A percentile compares a stretch with the other conserved stretches of the same genome.
Evolutionary conservation across 2,113 vertebrate genomes (phyloP).

Genomic region (Isichthys henryi): DNA sequence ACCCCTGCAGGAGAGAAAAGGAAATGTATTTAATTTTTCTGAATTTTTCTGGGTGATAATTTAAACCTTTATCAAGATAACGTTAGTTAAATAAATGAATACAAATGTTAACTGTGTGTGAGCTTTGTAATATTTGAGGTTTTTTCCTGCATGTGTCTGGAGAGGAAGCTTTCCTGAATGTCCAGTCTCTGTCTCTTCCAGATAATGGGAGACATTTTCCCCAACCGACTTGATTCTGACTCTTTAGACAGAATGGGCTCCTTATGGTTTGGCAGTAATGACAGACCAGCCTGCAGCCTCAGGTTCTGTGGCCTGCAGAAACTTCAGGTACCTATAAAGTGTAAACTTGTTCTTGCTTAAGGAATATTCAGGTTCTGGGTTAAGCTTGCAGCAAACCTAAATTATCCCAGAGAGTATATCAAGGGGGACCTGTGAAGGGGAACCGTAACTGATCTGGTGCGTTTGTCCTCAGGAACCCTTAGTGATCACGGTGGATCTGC

Average conservation of each 20-base stretch:
- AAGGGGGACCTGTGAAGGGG: background rate
- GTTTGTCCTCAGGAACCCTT: constrained; percentile 49
- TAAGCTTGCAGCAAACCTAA: background rate
- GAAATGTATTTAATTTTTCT: background rate
- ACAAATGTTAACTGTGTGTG: background rate
- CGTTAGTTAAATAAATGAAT: background rate
- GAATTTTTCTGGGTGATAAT: too few relatives aligned
- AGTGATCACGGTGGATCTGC: constrained; percentile 64
- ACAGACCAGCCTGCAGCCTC: constrained; percentile 55
- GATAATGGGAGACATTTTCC: constrained; percentile 48
- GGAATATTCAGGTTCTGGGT: background rate
- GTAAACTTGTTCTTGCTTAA: background rate
- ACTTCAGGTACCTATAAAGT: constrained; percentile 50
- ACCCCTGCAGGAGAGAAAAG: background rate
- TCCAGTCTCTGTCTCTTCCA: constrained; percentile 25
- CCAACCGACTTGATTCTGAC: constrained; percentile 36
- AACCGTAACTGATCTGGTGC: background rate
- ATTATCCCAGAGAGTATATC: background rate
- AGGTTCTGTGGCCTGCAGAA: constrained; percentile 69
- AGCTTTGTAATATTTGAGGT: background rate
- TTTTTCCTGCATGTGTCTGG: background rate
- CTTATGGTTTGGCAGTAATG: constrained; percentile 45
- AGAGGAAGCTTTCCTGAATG: background rate
- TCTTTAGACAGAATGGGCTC: constrained; percentile 51
- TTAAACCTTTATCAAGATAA: background rate